These are phyloP conservation scores for Macrostomum lignano DNA, from an alignment of 1,140 invertebrate species.

Conservation along the genomic window DNA sequence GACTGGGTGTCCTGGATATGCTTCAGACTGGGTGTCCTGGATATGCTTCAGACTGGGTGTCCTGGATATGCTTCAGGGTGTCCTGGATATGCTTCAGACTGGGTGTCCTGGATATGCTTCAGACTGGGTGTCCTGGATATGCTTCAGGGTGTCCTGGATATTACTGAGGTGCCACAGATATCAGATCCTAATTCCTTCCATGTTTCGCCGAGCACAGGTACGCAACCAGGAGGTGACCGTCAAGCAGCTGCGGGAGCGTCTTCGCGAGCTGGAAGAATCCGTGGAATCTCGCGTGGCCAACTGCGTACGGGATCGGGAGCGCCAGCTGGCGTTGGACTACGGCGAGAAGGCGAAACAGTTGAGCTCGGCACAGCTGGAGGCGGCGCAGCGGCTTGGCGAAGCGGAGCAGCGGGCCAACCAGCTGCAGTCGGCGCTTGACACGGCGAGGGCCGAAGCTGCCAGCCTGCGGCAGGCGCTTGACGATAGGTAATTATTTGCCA, in stretches of 20 bases:
- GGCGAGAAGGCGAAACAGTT: conserved; percentile 26
- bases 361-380: conserved; percentile 20
- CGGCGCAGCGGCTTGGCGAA: conserved; percentile 25
- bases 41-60: no score
- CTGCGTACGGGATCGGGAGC: conserved; percentile 11
- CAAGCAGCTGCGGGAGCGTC: conserved; percentile 27
- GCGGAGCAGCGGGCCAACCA: conserved; percentile 24
- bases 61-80: no score
- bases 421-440: no score
- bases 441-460: no score
- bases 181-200: conserved; percentile 8
- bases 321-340: conserved; percentile 23
- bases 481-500: no score
- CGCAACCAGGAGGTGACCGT: conserved; percentile 32
- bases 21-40: no score
- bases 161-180: not conserved
- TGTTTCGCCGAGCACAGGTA: no score
- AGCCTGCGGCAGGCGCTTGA: no score
- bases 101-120: no score
- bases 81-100: no score
- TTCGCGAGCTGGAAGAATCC: conserved; percentile 28
- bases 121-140: no score
- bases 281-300: conserved; percentile 13
- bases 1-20: no score
- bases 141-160: not conserved